Base-by-base conservation (phyloP, 1,140 invertebrate genomes). In the Carposina sasakii region DNA sequence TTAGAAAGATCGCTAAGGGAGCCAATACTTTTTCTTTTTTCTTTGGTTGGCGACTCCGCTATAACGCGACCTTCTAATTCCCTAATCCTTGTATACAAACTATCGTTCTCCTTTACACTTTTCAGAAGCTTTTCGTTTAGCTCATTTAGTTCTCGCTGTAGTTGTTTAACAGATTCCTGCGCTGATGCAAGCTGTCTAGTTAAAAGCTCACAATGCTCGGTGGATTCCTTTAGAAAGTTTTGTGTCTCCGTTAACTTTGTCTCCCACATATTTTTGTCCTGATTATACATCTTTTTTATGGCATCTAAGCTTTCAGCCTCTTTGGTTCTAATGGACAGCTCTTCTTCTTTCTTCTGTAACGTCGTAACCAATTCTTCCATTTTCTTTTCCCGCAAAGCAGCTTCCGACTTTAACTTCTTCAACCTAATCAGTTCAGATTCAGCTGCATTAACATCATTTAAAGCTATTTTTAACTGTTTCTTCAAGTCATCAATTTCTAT, bases 1-100 rank as follows among this genome's bases (percentile, higher is more conserved):
- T 94, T 93, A 1, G 92, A 93, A 26, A 95, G 85, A 74, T 95
- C 93, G 61, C 91, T 92, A 4, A 95, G 83, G 10, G 93, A 94
- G 60, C 93, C 92, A 48, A 93, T 88, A 49, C 91, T 91, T 61
- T 91, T 89, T 45, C 90, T 88, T 53, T 85, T 86, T 51, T 83
- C 87, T 59, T 79, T 85, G 2, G 85, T 81, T 1, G 85, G 58
- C 39, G 88, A 85, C 49, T 89, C 65, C 54, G 71, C 74, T 48
- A 71, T 55, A 10, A 73, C 79, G 54, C 89, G 87, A 9, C 87
- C 87, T 77, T 94, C 91, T 5, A 94, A 60, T 57, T 93, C 92
- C 49, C 91, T 84, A 19, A 94, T 78, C 54, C 89, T 88, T 30
- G 85, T 82, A 52, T 91, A 94, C 6, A 94, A 78, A 10, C 82